Conservation (phyloP, 2,113 vertebrate species). For the Heteronetta atricapilla region DNA sequence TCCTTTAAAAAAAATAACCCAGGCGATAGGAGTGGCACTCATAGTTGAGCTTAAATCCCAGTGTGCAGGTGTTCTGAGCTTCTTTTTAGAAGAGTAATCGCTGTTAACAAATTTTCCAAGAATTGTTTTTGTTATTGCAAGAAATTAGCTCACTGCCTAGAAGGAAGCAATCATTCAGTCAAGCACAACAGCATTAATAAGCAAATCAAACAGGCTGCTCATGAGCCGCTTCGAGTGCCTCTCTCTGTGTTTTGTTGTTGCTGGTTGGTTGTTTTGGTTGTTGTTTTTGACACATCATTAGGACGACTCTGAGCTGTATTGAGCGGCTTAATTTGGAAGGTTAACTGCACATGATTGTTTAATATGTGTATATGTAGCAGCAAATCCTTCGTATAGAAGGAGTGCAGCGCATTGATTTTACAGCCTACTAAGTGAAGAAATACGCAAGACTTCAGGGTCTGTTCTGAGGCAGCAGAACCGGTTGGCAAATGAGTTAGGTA, state of each 20-base stretch:
- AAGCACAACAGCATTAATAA: neutral
- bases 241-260: neutral
- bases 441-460: neutral
- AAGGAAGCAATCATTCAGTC: neutral
- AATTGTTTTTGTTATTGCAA: neutral
- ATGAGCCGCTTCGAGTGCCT: neutral
- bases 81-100: neutral
- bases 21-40: neutral
- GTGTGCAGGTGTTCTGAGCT: rapidly evolving
- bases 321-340: neutral
- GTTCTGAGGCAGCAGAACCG: neutral
- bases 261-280: neutral
- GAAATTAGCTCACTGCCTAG: neutral
- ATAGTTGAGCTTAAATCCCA: neutral
- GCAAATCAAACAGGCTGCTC: neutral
- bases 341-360: neutral
- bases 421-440: neutral
- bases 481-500: neutral
- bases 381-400: neutral
- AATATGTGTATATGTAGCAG: too few relatives aligned
- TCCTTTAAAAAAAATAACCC: neutral
- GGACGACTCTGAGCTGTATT: neutral
- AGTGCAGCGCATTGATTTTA: neutral
- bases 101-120: neutral
- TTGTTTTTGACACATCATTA: neutral